Evolutionary conservation across 92 coral and sea anemone genomes (phyloP).

Genomic region (Ricordea florida): DNA sequence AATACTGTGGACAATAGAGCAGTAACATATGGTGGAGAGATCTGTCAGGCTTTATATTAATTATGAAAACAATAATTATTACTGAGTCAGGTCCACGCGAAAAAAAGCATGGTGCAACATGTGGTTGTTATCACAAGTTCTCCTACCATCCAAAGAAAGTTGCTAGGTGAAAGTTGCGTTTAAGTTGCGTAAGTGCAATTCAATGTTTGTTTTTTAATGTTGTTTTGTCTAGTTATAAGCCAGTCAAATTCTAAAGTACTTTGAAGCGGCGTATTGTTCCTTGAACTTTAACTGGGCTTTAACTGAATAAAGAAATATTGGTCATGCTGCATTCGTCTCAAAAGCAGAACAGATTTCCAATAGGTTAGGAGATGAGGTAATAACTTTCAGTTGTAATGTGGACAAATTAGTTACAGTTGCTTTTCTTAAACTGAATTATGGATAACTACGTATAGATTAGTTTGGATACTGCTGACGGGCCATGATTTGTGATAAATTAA

Average conservation of each 20-base stretch:
- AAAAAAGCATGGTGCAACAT: not conserved
- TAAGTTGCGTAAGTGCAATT: too few relatives aligned
- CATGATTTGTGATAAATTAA: too few relatives aligned
- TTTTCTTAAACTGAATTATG: not conserved
- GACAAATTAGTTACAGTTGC: conserved; percentile 3
- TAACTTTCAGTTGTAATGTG: conserved; percentile 15
- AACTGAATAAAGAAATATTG: not conserved
- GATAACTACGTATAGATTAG: too few relatives aligned
- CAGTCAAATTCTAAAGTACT: not conserved
- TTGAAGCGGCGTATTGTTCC: too few relatives aligned
- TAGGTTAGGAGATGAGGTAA: not conserved
- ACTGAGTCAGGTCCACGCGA: not conserved
- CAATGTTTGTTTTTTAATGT: not conserved
- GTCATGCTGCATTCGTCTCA: conserved; percentile 3
- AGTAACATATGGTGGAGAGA: too few relatives aligned
- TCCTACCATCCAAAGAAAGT: not conserved
- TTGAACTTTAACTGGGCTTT: too few relatives aligned
- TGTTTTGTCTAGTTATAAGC: not conserved
- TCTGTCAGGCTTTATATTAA: too few relatives aligned
- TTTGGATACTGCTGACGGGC: too few relatives aligned
- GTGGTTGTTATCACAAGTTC: not conserved
- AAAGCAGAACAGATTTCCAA: too few relatives aligned
- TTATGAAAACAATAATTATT: not conserved
- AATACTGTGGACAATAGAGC: too few relatives aligned
- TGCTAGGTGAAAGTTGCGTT: not conserved